Evolutionary conservation across 2,888 invertebrate species (phyloP), one percentile per base, ranked within the genome.

Genomic region (Calameuta pallipes): DNA sequence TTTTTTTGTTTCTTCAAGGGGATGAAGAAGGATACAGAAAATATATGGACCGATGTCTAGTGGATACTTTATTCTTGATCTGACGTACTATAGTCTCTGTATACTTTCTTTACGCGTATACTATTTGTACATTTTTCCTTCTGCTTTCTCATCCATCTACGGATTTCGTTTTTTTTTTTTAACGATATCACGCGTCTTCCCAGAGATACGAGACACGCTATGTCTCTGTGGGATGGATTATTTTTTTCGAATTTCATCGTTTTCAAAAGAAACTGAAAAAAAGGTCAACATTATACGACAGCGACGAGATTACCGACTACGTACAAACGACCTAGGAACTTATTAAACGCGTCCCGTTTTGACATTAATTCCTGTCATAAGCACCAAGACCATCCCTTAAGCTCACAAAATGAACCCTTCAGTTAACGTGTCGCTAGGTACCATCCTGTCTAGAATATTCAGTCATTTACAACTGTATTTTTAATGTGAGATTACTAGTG

Each of bases 401-500:
- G 71, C 71, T 30, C 71, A 13, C 71, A 33, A 31, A 71, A 71
- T 71, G 71, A 71, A 71, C 71, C 71, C 71, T 71, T 71, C 71
- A 71, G 74, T 74, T 74, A 35, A 23, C 74, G 35, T 74, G 74
- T 74, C n/a, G 30, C 74, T 3, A 30, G 36, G 74, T 34, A 36
- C 11, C 36, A 13, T 83, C 83, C 84, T 75, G 82, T 77, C 82
- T 85, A 80, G 73, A 75, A 79, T 81, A 82, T 74, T 35, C 36
- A 56, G 15, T 23, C 36, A 35, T 23, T 34, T 15, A 36, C 74
- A 83, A 85, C 73, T 69, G 76, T 76, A 77, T 75, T 71, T 70
- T 76, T 75, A 79, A 69, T 74, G 33, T 73, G 79, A 81, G 85
- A 86, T 85, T 83, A 83, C 80, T 74, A 77, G 81, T 71, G 80